Conservation (phyloP, 2,797 vertebrate genomes). For the Pampus argenteus region DNA sequence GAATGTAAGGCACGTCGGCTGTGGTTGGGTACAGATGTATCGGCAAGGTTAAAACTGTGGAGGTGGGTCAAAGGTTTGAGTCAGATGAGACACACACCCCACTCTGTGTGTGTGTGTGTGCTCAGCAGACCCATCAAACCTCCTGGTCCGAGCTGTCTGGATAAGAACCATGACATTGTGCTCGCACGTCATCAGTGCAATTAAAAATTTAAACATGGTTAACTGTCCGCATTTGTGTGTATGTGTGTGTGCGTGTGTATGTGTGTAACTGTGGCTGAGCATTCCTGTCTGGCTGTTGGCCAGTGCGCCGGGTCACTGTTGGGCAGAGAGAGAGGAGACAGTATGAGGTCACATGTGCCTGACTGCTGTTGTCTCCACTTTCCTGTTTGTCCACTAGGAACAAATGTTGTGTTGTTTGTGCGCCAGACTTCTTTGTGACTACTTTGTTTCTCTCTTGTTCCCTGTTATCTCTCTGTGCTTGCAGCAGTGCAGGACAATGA, state of each 20-base stretch:
- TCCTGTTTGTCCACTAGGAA: conserved; percentile 66
- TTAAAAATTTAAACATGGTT: conserved; percentile 56
- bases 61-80: conserved; percentile 32
- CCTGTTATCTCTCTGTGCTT: conserved; percentile 27
- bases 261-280: conserved; percentile 16
- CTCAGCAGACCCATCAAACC: conserved; percentile 19
- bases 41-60: conserved; percentile 19
- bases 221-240: conserved; percentile 30
- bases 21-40: conserved; percentile 45
- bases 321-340: conserved; percentile 59
- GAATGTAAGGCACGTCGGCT: conserved; percentile 47
- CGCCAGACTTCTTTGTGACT: conserved; percentile 58
- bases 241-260: conserved; percentile 13
- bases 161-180: conserved; percentile 38
- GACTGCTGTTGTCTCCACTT: conserved; percentile 59
- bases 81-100: conserved; percentile 30
- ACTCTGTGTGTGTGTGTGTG: conserved; percentile 26
- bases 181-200: conserved; percentile 24
- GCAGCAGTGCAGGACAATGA: conserved; percentile 51
- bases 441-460: conserved; percentile 44
- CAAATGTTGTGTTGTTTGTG: conserved; percentile 67
- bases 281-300: conserved; percentile 43
- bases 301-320: conserved; percentile 48
- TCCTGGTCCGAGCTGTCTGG: conserved; percentile 39
- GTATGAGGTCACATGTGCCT: conserved; percentile 56